phyloP scores from a whole-genome alignment of 2,113 vertebrate species.

The Chaenogobius annularis region DNA sequence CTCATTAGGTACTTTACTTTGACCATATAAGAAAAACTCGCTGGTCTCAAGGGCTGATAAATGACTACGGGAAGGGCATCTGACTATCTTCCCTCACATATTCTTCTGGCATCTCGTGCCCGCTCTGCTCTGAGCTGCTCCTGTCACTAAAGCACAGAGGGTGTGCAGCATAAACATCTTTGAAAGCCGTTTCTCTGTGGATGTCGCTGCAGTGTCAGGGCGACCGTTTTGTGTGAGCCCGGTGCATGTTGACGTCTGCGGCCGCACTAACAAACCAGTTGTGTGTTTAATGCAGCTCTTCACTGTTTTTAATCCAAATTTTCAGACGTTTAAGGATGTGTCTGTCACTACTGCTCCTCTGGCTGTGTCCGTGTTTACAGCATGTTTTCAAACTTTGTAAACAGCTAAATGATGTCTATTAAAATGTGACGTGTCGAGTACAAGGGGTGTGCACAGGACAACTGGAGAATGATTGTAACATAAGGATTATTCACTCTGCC shows the following conservation, averaged over 20 bases:
- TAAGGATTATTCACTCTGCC: too few relatives aligned
- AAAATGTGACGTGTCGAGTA: background rate
- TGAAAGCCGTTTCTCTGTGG: slow-evolving; percentile 7
- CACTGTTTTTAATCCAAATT: background rate
- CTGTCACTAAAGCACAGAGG: background rate
- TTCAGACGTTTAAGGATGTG: slow-evolving; percentile 10
- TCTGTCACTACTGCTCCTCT: slow-evolving; percentile 34
- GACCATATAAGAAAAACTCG: too few relatives aligned
- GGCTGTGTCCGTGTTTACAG: slow-evolving; percentile 24
- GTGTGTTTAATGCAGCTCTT: slow-evolving; percentile 45
- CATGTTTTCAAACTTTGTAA: slow-evolving; percentile 40
- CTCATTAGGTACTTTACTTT: too few relatives aligned
- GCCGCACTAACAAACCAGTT: slow-evolving; percentile 60
- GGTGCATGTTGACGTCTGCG: slow-evolving; percentile 61
- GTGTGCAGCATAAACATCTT: slow-evolving; percentile 7
- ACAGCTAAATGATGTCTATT: background rate
- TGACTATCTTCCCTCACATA: too few relatives aligned
- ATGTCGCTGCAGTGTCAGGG: slow-evolving; percentile 10
- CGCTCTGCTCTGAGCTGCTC: background rate
- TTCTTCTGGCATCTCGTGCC: background rate
- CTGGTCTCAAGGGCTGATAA: too few relatives aligned
- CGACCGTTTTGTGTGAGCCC: slow-evolving; percentile 27
- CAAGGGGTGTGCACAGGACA: slow-evolving; percentile 11
- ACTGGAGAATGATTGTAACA: background rate
- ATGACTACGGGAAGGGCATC: too few relatives aligned